These are phyloP conservation scores for Poeciliopsis turneri DNA, from an alignment of 2,797 vertebrate species.

Conservation along the genomic window DNA sequence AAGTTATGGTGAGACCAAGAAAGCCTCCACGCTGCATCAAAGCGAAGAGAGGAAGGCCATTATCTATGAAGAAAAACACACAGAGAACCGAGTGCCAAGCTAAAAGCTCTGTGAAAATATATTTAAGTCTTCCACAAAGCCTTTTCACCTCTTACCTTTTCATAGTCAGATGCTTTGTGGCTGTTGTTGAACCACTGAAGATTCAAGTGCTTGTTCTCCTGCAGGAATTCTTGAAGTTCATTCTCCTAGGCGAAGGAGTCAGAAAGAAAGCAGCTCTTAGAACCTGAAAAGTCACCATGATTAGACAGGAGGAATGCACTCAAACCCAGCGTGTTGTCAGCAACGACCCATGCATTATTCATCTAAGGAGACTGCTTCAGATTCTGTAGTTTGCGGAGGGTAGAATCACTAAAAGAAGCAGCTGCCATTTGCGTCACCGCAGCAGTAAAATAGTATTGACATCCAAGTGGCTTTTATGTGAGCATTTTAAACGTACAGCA, in stretches of 20 bases:
- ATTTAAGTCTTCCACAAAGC: not conserved
- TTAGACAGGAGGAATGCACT: slow-evolving; percentile 48
- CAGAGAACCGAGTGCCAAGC: slow-evolving; percentile 1
- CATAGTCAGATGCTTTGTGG: slow-evolving; percentile 76
- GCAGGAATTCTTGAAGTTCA: slow-evolving; percentile 86
- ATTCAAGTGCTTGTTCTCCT: slow-evolving; percentile 82
- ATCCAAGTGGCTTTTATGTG: slow-evolving; percentile 12
- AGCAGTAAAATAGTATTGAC: slow-evolving; percentile 23
- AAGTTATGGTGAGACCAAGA: slow-evolving; percentile 24
- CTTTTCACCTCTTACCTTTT: slow-evolving; percentile 83
- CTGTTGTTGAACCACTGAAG: slow-evolving; percentile 78
- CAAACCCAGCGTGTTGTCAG: slow-evolving; percentile 49
- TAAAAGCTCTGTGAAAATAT: slow-evolving; percentile 11
- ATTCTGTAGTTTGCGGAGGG: slow-evolving; percentile 50
- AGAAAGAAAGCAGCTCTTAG: slow-evolving; percentile 50
- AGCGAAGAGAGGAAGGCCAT: slow-evolving; percentile 16
- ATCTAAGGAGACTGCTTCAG: slow-evolving; percentile 40
- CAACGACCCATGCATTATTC: slow-evolving; percentile 65
- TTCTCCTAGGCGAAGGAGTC: slow-evolving; percentile 79
- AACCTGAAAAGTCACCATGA: slow-evolving; percentile 35
- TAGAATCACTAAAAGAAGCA: slow-evolving; percentile 49
- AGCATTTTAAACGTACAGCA: slow-evolving; percentile 10
- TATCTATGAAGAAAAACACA: slow-evolving; percentile 28
- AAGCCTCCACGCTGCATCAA: slow-evolving; percentile 10
- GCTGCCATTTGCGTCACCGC: slow-evolving; percentile 37